These are phyloP conservation scores for Enteromius anoplus DNA, from an alignment of 2,797 vertebrate species.

Conservation along the genomic window DNA sequence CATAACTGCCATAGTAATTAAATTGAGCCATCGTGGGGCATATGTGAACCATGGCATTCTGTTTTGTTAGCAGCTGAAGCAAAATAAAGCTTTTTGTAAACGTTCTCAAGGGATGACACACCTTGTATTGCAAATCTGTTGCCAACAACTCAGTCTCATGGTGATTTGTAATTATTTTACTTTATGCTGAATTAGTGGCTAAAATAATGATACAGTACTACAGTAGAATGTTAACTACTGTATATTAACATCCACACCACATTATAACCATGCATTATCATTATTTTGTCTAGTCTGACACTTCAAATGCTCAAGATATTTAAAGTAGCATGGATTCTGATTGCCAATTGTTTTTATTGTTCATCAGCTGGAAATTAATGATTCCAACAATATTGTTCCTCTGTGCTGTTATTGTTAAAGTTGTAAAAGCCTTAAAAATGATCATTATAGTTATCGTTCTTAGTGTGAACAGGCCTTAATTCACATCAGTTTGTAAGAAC, in stretches of 20 bases:
- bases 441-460: not conserved
- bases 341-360: not conserved
- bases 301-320: not conserved
- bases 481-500: not conserved
- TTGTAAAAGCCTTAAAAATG: not conserved
- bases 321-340: not conserved
- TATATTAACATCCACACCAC: not conserved
- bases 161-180: not conserved
- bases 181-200: not conserved
- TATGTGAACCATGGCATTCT: not conserved
- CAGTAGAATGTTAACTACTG: not conserved
- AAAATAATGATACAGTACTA: not conserved
- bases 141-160: not conserved
- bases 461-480: not conserved
- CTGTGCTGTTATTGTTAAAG: not conserved
- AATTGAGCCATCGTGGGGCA: slow-evolving; percentile 2
- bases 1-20: not conserved
- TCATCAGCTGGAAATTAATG: not conserved
- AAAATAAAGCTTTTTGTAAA: not conserved
- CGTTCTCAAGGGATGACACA: not conserved
- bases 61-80: not conserved
- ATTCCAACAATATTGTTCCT: not conserved
- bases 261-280: no score
- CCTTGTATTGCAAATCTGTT: not conserved
- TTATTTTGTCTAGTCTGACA: not conserved